Evolutionary conservation across 2,797 vertebrate genomes (phyloP), one percentile per base, ranked within the genome.

Genomic region (Microctenopoma stevenorrisi): DNA sequence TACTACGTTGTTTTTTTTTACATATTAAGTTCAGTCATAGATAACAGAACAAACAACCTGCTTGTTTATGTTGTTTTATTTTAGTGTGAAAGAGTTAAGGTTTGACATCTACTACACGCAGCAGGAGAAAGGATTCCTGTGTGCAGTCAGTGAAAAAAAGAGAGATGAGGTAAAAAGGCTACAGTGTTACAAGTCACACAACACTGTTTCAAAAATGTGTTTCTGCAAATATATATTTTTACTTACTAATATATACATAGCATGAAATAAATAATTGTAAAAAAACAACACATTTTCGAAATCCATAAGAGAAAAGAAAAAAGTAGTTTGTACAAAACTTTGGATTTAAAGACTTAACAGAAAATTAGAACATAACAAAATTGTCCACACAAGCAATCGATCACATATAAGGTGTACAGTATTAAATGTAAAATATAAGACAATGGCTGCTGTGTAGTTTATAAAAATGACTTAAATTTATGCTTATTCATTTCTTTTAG

Each of bases 181-280:
- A 94, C 94, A 95, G 93, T 90, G 91, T 94, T 94, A 92, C 87
- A 93, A 89, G 91, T 91, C 87, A 94, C 87, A 94, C 84, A 93
- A 95, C 94, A 95, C 92, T 94, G 94, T 91, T 92, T 92, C 62
- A 72, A 93, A 86, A 91, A 90, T 18, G 43, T 72, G 72, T 92
- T 94, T 93, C 88, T 72, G 93, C 91, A 95, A 96, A 96, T 96
- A 97, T 96, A 96, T 95, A 96, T 91, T 94, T 94, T 95, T 92
- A 91, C 88, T 91, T 86, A 88, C 95, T 96, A 96, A 95, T 96
- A 96, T 96, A 91, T 96, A 97, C 96, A 97, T 91, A 92, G 91
- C 86, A 91, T 93, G 87, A 95, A 97, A 97, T 97, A 97, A 97
- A 97, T 97, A 97, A 95, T 95, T 92, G 95, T 95, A 93, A 94